These are phyloP conservation scores for Melospiza georgiana DNA, from an alignment of 2,113 vertebrate species.

Conservation along the genomic window DNA sequence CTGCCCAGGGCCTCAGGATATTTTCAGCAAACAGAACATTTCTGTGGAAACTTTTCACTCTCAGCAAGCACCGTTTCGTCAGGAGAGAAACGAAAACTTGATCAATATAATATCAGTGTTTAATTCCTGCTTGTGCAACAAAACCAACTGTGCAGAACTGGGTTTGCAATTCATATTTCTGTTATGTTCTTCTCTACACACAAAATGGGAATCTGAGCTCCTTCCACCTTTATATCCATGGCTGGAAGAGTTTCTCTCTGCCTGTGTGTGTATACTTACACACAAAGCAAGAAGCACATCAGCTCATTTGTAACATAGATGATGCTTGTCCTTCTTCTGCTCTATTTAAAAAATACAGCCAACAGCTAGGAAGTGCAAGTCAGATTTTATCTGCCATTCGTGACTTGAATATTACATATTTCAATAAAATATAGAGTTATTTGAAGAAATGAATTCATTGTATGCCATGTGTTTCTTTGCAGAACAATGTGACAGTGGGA, in stretches of 20 bases:
- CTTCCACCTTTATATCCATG: neutral
- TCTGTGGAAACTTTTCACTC: neutral
- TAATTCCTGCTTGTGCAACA: neutral
- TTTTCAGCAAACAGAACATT: neutral
- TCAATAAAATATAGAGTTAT: neutral
- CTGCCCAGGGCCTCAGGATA: neutral
- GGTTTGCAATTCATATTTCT: neutral
- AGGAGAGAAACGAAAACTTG: neutral
- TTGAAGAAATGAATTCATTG: neutral
- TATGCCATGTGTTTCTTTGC: neutral
- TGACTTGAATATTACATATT: neutral
- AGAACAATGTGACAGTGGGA: constrained; percentile 22
- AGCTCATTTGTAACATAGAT: neutral
- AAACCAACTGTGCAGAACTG: neutral
- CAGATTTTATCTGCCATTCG: neutral
- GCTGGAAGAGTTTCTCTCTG: neutral
- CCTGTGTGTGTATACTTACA: neutral
- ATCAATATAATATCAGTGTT: neutral
- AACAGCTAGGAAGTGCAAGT: neutral
- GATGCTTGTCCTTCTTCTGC: neutral
- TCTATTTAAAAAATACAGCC: neutral
- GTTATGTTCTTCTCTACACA: neutral
- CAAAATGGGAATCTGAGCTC: neutral
- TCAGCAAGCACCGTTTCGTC: neutral
- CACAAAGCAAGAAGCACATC: neutral